Base-by-base conservation (phyloP, 2,888 invertebrate species). In the Agrenia bidenticulata region DNA sequence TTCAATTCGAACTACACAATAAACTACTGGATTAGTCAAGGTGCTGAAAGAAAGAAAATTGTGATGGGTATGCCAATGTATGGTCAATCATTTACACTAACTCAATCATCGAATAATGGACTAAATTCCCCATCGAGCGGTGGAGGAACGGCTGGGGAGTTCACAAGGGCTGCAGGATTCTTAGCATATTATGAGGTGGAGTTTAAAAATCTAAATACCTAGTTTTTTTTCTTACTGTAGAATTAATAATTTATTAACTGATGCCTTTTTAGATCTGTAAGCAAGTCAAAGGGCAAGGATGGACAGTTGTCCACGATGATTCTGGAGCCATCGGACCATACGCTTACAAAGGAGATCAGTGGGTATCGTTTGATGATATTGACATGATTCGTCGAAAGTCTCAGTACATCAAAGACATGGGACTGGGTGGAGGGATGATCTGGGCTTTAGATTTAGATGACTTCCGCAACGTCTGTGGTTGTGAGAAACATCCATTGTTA, bases 241-340 rank as follows among this genome's bases (percentile, higher is more conserved):
- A n/a, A n/a, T n/a, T n/a, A n/a, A n/a, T n/a, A n/a, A n/a, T n/a
- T n/a, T n/a, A n/a, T n/a, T n/a, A n/a, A n/a, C n/a, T n/a, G n/a
- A n/a, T n/a, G n/a, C n/a, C n/a, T n/a, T n/a, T n/a, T n/a, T 77
- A 90, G 89, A 92, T 94, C 72, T 94, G 94, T 77, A 85, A 89
- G 57, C 87, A 89, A 73, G 85, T 92, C 21, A 84, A 87, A 70
- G 83, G 85, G 1, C 86, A 86, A 64, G 89, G 88, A 1, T 92
- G 93, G 91, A 85, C 85, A 89, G 93, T 76, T 11, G 84, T 85
- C 23, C 84, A 89, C 77, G 86, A 85, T 75, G 80, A 83, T 0
- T 77, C 84, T 73, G 86, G 85, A 1, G 80, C 84, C 17, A 86
- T 88, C 73, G 91, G 91, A 1, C 89, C 91, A 0, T 90, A 86